Conservation (phyloP, 2,888 invertebrate genomes). For the Clostera curtula region DNA sequence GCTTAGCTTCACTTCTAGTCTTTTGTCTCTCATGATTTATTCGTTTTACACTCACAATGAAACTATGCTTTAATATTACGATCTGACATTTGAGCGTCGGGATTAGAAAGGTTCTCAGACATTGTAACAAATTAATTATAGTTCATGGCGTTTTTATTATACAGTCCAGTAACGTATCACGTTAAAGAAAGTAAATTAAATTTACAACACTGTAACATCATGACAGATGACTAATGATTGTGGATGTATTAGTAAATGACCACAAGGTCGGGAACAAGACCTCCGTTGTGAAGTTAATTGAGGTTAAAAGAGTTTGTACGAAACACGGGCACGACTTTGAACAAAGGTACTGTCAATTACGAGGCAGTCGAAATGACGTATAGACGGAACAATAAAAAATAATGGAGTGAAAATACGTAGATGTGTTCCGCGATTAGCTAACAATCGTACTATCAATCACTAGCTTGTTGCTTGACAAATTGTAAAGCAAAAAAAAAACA, state of each 20-base stretch:
- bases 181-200: conserved; percentile 53
- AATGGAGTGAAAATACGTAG: conserved; percentile 42
- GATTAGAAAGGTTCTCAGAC: conserved; percentile 30
- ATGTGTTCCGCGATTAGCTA: conserved; percentile 32
- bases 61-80: conserved; percentile 17
- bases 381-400: conserved; percentile 40
- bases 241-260: conserved; percentile 54
- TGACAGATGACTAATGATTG: conserved; percentile 54
- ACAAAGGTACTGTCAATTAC: conserved; percentile 56
- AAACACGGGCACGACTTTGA: conserved; percentile 48
- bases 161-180: conserved; percentile 39
- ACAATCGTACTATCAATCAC: conserved; percentile 25
- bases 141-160: conserved; percentile 27
- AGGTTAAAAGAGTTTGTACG: conserved; percentile 50
- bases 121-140: conserved; percentile 40
- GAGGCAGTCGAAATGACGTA: conserved; percentile 28
- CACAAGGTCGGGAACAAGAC: conserved; percentile 50
- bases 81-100: conserved; percentile 28
- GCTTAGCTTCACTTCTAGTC: conserved; percentile 63
- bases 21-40: conserved; percentile 61
- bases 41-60: conserved; percentile 22
- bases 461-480: too few species aligned
- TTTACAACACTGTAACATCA: conserved; percentile 39
- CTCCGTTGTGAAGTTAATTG: conserved; percentile 52
- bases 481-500: too few species aligned